Base-by-base conservation (phyloP, 2,888 invertebrate genomes). In the Caenorhabditis uteleia region DNA sequence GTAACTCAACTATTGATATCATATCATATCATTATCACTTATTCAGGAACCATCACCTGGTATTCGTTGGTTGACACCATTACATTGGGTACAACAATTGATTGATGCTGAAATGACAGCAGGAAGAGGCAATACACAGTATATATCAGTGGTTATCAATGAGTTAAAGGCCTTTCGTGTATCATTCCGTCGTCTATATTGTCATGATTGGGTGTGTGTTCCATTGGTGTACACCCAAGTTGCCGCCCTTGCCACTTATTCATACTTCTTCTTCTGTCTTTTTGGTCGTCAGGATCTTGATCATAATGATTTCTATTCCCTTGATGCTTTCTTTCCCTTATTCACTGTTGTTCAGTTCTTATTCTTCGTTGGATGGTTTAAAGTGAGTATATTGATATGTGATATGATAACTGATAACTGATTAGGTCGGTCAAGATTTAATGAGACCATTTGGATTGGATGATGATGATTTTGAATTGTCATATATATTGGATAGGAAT, bases 211-310 rank as follows among this genome's bases (percentile, higher is more conserved):
- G 75, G 74, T 77, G 5, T 75, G 75, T 55, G 68, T 75, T 16
- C 75, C 77, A 25, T 56, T 77, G 34, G 75, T 75, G 18, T 77
- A 77, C 44, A 77, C 74, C 18, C 77, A 77, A 82, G 75, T 23
- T 7, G 84, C 84, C 6, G 84, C 85, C 0, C 69, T 84, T 39
- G 82, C 84, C 16, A 83, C 83, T 8, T 83, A 85, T 57, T 82
- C 82, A 14, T 84, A 82, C 61, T 85, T 85, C 68, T 81, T 80
- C 14, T 80, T 84, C 34, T 83, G 82, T 54, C 73, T 85, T 31
- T 74, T 85, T 20, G 84, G 84, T 10, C 76, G 84, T 5, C 84
- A 84, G 60, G 34, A 54, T 36, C 20, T 68, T 39, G 50, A 48
- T 36, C 29, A 44, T 1, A 50, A 55, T 12, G 68, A 61, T 33